These are phyloP conservation scores for Sicus ferrugineus DNA, from an alignment of 2,888 invertebrate species.

Conservation along the genomic window DNA sequence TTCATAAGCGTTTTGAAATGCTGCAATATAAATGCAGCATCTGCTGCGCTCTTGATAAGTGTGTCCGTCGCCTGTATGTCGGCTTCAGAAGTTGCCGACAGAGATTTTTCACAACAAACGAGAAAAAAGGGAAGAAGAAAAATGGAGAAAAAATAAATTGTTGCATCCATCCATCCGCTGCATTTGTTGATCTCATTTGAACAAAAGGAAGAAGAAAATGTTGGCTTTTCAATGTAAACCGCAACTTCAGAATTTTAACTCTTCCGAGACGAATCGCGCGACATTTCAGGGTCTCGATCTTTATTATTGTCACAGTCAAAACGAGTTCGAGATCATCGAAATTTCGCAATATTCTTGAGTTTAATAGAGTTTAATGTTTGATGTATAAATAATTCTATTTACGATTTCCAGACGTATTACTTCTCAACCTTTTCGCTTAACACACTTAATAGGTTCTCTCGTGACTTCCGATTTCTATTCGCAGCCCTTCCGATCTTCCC, in stretches of 20 bases:
- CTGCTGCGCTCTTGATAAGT: background rate
- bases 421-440: no score
- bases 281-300: no score
- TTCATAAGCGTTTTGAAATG: constrained; percentile 18
- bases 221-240: no score
- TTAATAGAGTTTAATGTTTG: no score
- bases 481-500: background rate
- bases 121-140: background rate
- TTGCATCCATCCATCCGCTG: constrained; percentile 26
- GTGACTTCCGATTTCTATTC: constrained; percentile 19
- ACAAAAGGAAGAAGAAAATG: background rate
- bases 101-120: constrained; percentile 18
- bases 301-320: no score
- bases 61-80: background rate
- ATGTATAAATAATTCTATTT: no score
- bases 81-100: constrained; percentile 22
- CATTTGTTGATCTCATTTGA: background rate
- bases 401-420: no score
- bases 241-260: background rate
- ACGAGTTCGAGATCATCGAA: no score
- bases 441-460: no score
- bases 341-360: no score
- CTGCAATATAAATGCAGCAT: constrained; percentile 5
- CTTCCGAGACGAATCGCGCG: no score
- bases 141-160: background rate